A percentile compares a stretch with the other conserved stretches of the same genome.
Evolutionary conservation across 2,797 vertebrate species (phyloP).

Genomic region (Chaenodraco wilsoni): DNA sequence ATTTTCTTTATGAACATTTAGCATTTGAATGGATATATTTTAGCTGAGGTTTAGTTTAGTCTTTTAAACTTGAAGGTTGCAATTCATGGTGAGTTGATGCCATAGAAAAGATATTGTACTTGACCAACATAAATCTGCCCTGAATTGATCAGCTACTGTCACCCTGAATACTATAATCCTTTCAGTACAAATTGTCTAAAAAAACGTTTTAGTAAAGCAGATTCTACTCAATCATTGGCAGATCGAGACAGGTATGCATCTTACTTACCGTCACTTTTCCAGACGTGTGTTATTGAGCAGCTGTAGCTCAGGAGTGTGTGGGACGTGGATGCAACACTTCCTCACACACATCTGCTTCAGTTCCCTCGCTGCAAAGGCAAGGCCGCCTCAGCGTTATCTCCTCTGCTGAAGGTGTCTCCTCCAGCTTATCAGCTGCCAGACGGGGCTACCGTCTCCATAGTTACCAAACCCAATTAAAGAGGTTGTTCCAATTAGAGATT

Average conservation of each 20-base stretch:
- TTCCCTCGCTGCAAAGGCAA: slow-evolving; percentile 14
- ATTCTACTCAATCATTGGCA: background rate
- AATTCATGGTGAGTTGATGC: background rate
- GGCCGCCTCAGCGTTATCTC: slow-evolving; percentile 19
- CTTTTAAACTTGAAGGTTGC: background rate
- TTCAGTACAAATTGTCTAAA: slow-evolving; percentile 1
- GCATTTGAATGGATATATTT: background rate
- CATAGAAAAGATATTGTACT: background rate
- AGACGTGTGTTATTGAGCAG: slow-evolving; percentile 8
- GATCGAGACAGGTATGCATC: slow-evolving; percentile 6
- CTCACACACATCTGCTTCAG: slow-evolving; percentile 6
- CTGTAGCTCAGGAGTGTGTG: background rate
- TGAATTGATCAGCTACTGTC: slow-evolving; percentile 15
- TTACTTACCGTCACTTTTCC: background rate
- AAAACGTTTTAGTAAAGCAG: background rate
- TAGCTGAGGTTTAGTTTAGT: background rate
- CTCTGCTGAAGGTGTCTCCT: slow-evolving; percentile 54
- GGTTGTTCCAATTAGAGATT: slow-evolving; percentile 62
- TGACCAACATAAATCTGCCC: background rate
- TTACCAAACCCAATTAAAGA: slow-evolving; percentile 70
- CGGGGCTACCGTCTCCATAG: slow-evolving; percentile 57
- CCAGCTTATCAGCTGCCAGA: slow-evolving; percentile 56
- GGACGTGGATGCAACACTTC: background rate
- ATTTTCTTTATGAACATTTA: background rate
- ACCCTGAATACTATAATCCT: slow-evolving; percentile 8